Evolutionary conservation across 2,113 vertebrate species (phyloP).

Genomic region (Protobothrops flavoviridis): DNA sequence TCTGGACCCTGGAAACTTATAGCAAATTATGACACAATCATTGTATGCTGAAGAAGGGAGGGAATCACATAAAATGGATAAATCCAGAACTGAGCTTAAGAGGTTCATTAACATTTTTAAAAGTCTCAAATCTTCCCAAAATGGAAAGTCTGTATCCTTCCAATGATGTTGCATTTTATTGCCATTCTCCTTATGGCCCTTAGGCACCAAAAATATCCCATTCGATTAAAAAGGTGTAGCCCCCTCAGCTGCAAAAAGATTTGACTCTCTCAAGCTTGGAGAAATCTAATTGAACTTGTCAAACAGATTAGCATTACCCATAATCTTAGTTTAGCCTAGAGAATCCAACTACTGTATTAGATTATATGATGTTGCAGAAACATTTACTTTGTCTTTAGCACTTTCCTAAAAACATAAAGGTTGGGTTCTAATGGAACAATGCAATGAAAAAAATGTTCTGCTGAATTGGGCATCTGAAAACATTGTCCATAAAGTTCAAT

Average conservation of each 20-base stretch:
- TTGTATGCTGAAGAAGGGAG: neutral
- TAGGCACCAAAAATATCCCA: neutral
- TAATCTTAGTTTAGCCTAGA: slow-evolving; percentile 20
- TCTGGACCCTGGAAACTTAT: neutral
- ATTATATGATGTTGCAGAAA: neutral
- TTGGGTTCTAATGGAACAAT: neutral
- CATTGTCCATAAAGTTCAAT: neutral
- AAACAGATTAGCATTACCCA: slow-evolving; percentile 13
- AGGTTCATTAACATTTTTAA: neutral
- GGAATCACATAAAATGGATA: neutral
- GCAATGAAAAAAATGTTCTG: neutral
- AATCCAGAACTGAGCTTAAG: neutral
- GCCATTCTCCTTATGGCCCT: neutral
- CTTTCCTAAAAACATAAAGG: neutral
- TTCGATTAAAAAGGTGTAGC: neutral
- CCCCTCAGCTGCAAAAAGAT: neutral
- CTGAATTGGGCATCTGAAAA: neutral
- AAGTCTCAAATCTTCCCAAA: neutral
- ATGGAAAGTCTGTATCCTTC: neutral
- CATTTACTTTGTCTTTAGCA: neutral
- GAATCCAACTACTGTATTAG: neutral
- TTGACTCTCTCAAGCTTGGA: neutral
- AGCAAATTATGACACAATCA: neutral
- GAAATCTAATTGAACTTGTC: neutral
- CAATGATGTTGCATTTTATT: neutral